These are phyloP conservation scores for Teleiodes luculella DNA, from an alignment of 2,888 invertebrate genomes.

Conservation along the genomic window DNA sequence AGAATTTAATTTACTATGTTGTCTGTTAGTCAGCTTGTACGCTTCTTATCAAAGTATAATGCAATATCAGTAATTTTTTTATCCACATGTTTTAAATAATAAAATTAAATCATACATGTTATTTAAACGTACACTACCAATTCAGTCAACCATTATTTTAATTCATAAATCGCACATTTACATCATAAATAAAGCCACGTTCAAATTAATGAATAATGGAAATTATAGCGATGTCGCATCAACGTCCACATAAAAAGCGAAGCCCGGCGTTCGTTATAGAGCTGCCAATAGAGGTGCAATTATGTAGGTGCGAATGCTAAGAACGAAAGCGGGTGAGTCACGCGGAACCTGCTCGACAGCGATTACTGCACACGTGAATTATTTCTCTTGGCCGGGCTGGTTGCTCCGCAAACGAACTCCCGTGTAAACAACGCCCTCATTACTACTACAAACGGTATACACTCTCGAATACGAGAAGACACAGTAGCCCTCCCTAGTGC, in stretches of 20 bases:
- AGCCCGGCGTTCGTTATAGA: constrained; percentile 26
- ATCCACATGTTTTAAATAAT: too few species aligned
- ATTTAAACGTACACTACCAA: too few species aligned
- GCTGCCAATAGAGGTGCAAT: constrained; percentile 34
- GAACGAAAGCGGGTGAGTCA: constrained; percentile 66
- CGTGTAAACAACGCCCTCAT: neutral
- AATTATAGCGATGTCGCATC: neutral
- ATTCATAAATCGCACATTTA: too few species aligned
- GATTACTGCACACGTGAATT: constrained; percentile 28
- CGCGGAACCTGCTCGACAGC: constrained; percentile 36
- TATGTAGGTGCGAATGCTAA: constrained; percentile 55
- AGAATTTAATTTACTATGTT: neutral
- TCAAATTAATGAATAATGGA: constrained; percentile 6
- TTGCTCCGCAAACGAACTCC: neutral
- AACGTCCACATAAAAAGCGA: constrained; percentile 24
- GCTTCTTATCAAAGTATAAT: too few species aligned
- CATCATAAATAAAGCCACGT: constrained; percentile 14
- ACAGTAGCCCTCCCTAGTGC: too few species aligned
- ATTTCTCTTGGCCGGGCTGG: constrained; percentile 1
- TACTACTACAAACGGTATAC: neutral
- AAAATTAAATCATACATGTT: too few species aligned
- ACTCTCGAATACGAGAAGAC: neutral
- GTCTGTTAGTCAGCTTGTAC: too few species aligned
- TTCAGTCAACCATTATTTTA: too few species aligned
- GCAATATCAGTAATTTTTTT: too few species aligned